Evolutionary conservation across 2,113 vertebrate species (phyloP).

Genomic region (Gila orcuttii): DNA sequence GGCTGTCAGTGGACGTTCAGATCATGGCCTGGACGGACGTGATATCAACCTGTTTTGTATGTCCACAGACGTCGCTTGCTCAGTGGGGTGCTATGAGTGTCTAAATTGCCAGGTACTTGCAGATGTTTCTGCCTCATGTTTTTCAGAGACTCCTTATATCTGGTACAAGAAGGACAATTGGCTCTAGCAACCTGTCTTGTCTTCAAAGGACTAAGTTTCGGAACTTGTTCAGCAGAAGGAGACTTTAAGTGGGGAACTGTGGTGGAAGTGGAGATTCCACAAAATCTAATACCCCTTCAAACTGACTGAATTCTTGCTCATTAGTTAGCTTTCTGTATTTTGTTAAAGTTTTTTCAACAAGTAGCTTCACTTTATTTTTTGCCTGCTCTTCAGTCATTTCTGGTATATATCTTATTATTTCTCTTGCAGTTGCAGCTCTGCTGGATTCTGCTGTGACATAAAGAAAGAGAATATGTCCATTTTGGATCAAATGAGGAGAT

Average conservation of each 20-base stretch:
- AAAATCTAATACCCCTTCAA: background rate
- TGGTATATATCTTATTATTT: background rate
- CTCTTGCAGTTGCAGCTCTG: slow-evolving; percentile 17
- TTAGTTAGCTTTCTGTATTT: slow-evolving; percentile 10
- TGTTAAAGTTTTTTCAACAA: background rate
- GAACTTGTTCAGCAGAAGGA: background rate
- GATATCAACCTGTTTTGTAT: too few species aligned
- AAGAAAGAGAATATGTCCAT: slow-evolving; percentile 20
- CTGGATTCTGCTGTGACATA: slow-evolving; percentile 6
- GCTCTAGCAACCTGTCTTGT: slow-evolving; percentile 19
- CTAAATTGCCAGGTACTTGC: slow-evolving; percentile 27
- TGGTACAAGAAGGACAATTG: slow-evolving; percentile 21
- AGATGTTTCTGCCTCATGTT: slow-evolving; percentile 24
- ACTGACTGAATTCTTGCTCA: slow-evolving; percentile 10
- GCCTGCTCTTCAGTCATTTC: slow-evolving; percentile 5
- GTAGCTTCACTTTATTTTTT: too few species aligned
- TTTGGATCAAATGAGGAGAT: slow-evolving; percentile 18
- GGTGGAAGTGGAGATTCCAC: slow-evolving; percentile 4
- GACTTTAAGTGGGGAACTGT: background rate
- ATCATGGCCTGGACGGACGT: too few species aligned
- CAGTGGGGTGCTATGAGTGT: slow-evolving; percentile 10
- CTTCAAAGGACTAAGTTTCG: slow-evolving; percentile 13
- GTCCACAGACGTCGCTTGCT: too few species aligned
- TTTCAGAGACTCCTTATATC: slow-evolving; percentile 35
- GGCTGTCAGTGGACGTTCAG: too few species aligned